Percentiles rank a stretch among this genome's conserved stretches.
Evolutionary conservation across 1,140 invertebrate species (phyloP).

Genomic region (Mamestra configurata): DNA sequence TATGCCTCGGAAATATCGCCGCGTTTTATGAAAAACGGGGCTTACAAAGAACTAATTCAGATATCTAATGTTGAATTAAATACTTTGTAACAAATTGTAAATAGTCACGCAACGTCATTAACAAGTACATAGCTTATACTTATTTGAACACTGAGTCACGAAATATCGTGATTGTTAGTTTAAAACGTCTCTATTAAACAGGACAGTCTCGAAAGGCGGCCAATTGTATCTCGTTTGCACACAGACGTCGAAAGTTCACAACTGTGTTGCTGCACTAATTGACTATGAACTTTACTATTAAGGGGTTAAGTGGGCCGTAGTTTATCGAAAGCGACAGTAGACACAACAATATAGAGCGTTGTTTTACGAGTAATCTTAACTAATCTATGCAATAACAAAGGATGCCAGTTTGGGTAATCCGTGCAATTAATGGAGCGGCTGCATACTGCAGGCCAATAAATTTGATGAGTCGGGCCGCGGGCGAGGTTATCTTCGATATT

Average conservation of each 20-base stretch:
- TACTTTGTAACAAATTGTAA: constrained; percentile 34
- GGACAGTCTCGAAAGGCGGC: constrained; percentile 59
- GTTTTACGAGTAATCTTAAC: constrained; percentile 48
- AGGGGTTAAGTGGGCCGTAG: constrained; percentile 79
- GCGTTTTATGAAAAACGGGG: constrained; percentile 30
- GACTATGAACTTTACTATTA: constrained; percentile 79
- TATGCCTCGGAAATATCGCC: constrained; percentile 28
- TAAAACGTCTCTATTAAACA: constrained; percentile 63
- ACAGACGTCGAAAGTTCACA: constrained; percentile 78
- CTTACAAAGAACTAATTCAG: constrained; percentile 36
- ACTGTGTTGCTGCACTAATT: constrained; percentile 80
- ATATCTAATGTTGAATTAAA: constrained; percentile 51
- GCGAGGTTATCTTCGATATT: constrained; percentile 82
- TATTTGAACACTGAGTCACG: constrained; percentile 54
- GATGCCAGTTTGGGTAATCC: constrained; percentile 33
- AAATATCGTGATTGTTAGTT: constrained; percentile 62
- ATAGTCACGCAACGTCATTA: constrained; percentile 50
- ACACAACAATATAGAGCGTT: constrained; percentile 55
- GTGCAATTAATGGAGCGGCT: constrained; percentile 52
- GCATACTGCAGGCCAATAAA: constrained; percentile 62
- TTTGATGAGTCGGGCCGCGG: constrained; percentile 64
- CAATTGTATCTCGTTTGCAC: constrained; percentile 76
- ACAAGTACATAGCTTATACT: constrained; percentile 31
- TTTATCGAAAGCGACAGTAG: constrained; percentile 62
- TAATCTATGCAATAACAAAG: constrained; percentile 44